Conservation (phyloP, 2,888 invertebrate genomes). For the Cenopis cana region DNA sequence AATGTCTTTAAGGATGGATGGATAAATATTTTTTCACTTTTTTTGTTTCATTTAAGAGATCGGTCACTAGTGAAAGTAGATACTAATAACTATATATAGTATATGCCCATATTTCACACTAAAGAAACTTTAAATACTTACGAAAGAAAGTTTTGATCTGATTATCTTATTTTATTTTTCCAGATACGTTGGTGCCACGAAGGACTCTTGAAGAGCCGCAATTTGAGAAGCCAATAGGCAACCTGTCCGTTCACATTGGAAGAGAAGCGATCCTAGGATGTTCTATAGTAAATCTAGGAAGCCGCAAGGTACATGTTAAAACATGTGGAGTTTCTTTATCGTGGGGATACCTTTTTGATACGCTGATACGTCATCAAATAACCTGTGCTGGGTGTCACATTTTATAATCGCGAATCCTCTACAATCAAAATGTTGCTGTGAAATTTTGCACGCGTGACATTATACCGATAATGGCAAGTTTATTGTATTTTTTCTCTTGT, state of each 20-base stretch:
- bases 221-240: conserved; percentile 84
- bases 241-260: conserved; percentile 85
- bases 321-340: too few species aligned
- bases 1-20: too few species aligned
- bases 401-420: neutral
- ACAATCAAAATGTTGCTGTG: neutral
- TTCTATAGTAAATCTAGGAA: conserved; percentile 84
- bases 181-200: conserved; percentile 79
- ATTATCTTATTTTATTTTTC: conserved; percentile 53
- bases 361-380: neutral
- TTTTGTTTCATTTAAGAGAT: too few species aligned
- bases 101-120: too few species aligned
- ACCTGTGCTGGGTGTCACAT: neutral
- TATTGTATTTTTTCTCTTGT: too few species aligned
- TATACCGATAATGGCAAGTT: too few species aligned
- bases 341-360: neutral
- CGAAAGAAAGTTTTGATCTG: neutral
- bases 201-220: conserved; percentile 78
- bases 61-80: too few species aligned
- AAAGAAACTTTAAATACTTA: too few species aligned
- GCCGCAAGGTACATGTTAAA: conserved; percentile 75
- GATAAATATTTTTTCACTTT: too few species aligned
- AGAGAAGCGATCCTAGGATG: conserved; percentile 85
- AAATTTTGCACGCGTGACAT: too few species aligned
- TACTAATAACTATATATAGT: too few species aligned